phyloP scores from a whole-genome alignment of 2,888 invertebrate genomes.

The Caradrina clavipalpis region DNA sequence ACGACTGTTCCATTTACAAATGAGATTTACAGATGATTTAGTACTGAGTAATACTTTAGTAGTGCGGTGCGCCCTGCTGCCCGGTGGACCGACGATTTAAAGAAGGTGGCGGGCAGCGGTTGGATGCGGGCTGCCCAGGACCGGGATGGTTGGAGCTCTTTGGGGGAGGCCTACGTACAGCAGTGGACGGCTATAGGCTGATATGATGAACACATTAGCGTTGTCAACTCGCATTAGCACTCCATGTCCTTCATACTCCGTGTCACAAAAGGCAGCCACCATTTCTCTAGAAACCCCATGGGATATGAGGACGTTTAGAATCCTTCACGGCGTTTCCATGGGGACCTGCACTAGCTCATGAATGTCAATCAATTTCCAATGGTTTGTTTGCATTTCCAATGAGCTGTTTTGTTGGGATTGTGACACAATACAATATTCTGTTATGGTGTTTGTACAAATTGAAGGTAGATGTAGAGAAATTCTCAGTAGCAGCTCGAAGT shows the following conservation, averaged over 20 bases:
- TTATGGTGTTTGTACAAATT: not conserved
- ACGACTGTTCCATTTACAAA: no score
- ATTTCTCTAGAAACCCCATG: slow-evolving; percentile 45
- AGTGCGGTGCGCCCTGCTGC: no score
- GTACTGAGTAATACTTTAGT: no score
- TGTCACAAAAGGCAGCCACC: slow-evolving; percentile 31
- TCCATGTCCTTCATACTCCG: slow-evolving; percentile 7
- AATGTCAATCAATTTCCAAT: slow-evolving; percentile 63
- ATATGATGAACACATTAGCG: no score
- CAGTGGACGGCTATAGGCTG: no score
- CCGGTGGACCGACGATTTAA: no score
- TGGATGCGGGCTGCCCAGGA: no score
- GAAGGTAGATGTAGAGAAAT: not conserved
- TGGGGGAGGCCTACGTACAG: no score
- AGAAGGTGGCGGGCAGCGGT: no score
- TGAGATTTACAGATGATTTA: no score
- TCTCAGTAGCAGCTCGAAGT: no score
- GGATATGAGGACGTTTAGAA: slow-evolving; percentile 54
- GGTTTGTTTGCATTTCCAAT: slow-evolving; percentile 44
- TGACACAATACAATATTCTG: slow-evolving; percentile 6
- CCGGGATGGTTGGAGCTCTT: no score
- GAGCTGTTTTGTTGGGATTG: slow-evolving; percentile 21
- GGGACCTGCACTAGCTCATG: slow-evolving; percentile 48
- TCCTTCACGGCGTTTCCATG: slow-evolving; percentile 39
- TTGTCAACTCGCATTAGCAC: not conserved